Percentiles rank a stretch among this genome's conserved stretches.
Conservation (phyloP, 2,797 vertebrate genomes). For the Bryconaethiops microstoma region DNA sequence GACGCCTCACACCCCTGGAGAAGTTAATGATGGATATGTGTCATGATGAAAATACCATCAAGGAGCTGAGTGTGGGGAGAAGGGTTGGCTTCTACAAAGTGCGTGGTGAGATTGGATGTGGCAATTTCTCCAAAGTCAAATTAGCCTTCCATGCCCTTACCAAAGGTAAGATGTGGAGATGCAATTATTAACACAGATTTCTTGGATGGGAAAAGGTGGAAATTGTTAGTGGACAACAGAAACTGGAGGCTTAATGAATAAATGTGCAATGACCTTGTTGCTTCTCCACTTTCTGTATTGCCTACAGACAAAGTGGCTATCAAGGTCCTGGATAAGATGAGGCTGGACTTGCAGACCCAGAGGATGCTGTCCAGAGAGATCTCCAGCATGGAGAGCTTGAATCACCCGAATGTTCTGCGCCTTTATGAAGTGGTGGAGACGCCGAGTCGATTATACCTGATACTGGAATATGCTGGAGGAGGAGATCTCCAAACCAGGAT, state of each 20-base stretch:
- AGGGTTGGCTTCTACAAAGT: constrained; percentile 93
- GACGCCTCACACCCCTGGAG: constrained; percentile 83
- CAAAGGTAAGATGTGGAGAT: constrained; percentile 80
- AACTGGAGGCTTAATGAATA: constrained; percentile 14
- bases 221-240: constrained; percentile 74
- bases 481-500: constrained; percentile 92
- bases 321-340: constrained; percentile 92
- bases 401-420: constrained; percentile 89
- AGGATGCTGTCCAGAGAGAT: constrained; percentile 89
- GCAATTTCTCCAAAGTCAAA: constrained; percentile 95
- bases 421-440: constrained; percentile 96
- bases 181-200: background rate
- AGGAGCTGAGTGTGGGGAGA: constrained; percentile 89
- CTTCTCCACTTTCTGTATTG: constrained; percentile 7
- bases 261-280: constrained; percentile 8
- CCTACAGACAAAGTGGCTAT: constrained; percentile 93
- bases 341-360: constrained; percentile 86
- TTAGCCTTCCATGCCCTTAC: constrained; percentile 90
- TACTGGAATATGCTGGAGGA: constrained; percentile 92
- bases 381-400: constrained; percentile 89
- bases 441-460: constrained; percentile 86
- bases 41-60: constrained; percentile 85
- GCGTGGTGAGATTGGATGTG: constrained; percentile 90
- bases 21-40: constrained; percentile 88
- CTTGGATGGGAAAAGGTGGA: background rate